Conservation (phyloP, 2,888 invertebrate genomes). For the Drosophila histrio region DNA sequence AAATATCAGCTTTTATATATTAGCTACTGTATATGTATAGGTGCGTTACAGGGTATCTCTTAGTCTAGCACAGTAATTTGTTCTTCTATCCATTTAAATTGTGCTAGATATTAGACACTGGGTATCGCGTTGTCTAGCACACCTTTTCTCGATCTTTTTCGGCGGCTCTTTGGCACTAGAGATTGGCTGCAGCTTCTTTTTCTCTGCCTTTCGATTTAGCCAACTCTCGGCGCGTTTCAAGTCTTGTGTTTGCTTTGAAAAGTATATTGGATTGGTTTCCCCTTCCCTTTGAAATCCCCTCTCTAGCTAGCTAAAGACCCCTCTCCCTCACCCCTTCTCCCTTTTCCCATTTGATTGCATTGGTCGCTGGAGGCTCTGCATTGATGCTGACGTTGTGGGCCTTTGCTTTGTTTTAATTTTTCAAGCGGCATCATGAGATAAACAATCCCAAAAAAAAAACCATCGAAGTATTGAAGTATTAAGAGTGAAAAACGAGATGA, state of each 20-base stretch:
- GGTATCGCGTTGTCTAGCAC: not conserved
- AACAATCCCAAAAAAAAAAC: slow-evolving; percentile 32
- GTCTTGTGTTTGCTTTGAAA: slow-evolving; percentile 75
- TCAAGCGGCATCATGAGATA: slow-evolving; percentile 30
- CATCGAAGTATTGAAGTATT: not conserved
- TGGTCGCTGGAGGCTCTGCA: slow-evolving; percentile 30
- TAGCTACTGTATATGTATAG: not conserved
- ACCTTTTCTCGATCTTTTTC: slow-evolving; percentile 25
- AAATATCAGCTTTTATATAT: no score
- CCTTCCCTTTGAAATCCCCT: not conserved
- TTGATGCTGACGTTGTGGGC: slow-evolving; percentile 53
- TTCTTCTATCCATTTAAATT: not conserved
- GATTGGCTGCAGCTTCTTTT: slow-evolving; percentile 45
- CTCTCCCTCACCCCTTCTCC: not conserved
- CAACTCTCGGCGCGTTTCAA: slow-evolving; percentile 54
- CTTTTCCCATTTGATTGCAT: slow-evolving; percentile 6
- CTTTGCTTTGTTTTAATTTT: slow-evolving; percentile 59
- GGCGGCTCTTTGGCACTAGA: slow-evolving; percentile 49
- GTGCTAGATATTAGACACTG: not conserved
- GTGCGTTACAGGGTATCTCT: not conserved
- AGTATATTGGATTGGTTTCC: slow-evolving; percentile 76
- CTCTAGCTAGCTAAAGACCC: not conserved
- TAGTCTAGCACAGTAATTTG: not conserved
- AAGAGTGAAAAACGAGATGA: not conserved
- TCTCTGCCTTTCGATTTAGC: slow-evolving; percentile 39